phyloP scores from a whole-genome alignment of 2,888 invertebrate genomes.

The Cactoblastis cactorum region DNA sequence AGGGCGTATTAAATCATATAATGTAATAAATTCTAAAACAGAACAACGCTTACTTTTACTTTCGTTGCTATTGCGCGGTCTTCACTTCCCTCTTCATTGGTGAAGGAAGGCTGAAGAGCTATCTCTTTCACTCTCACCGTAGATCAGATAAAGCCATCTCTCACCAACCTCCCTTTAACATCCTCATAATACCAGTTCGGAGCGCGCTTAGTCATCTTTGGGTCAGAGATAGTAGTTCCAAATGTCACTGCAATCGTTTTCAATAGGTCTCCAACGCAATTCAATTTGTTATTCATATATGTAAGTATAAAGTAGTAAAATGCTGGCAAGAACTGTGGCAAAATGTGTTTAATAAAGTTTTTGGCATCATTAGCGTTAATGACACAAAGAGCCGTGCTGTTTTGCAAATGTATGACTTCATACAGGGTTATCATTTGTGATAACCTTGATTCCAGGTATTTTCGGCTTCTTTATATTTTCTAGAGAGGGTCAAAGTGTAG shows the following conservation, averaged over 20 bases:
- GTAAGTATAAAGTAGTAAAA: neutral
- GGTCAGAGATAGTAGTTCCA: slow-evolving; percentile 59
- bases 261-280: slow-evolving; percentile 35
- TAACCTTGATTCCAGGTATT: neutral
- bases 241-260: slow-evolving; percentile 58
- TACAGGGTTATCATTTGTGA: neutral
- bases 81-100: slow-evolving; percentile 54
- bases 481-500: neutral
- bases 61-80: slow-evolving; percentile 53
- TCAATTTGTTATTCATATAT: slow-evolving; percentile 29
- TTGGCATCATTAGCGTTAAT: neutral
- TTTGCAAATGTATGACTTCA: neutral
- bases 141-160: slow-evolving; percentile 31
- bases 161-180: slow-evolving; percentile 41
- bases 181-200: slow-evolving; percentile 60
- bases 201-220: slow-evolving; percentile 63
- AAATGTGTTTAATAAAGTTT: neutral
- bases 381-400: neutral
- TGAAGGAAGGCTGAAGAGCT: slow-evolving; percentile 38
- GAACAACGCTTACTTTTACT: slow-evolving; percentile 68
- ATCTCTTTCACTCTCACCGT: slow-evolving; percentile 38
- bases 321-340: neutral
- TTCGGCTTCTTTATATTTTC: neutral
- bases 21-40: slow-evolving; percentile 44
- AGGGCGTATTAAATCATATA: slow-evolving; percentile 41